Conservation (phyloP, 2,888 invertebrate genomes). For the Agrotis exclamationis region DNA sequence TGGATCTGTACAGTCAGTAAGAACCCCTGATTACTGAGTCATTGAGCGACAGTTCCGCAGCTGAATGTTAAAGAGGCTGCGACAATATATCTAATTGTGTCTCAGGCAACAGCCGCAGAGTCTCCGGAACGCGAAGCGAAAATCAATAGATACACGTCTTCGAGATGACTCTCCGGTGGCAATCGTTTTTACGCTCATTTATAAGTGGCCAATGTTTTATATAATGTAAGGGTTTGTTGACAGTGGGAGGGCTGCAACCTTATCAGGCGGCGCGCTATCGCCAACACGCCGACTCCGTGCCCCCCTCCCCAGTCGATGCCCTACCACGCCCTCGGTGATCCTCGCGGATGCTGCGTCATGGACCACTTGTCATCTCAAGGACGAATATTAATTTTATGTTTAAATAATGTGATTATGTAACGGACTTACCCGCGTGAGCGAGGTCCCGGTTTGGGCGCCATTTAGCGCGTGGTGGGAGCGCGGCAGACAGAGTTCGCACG, state of each 20-base stretch:
- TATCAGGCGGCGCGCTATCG: conserved; percentile 84
- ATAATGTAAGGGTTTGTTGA: conserved; percentile 86
- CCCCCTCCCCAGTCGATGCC: conserved; percentile 76
- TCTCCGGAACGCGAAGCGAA: conserved; percentile 75
- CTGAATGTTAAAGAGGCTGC: conserved; percentile 81
- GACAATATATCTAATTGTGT: conserved; percentile 78
- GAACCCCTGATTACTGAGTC: conserved; percentile 36
- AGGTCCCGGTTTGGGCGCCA: conserved; percentile 87
- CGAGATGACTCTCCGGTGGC: conserved; percentile 74
- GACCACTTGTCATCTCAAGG: conserved; percentile 67
- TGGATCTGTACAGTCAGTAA: conserved; percentile 1
- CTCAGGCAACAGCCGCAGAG: conserved; percentile 67
- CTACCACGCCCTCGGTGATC: conserved; percentile 86
- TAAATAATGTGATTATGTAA: conserved; percentile 66
- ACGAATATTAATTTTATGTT: conserved; percentile 26
- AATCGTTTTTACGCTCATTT: conserved; percentile 65
- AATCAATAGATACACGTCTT: conserved; percentile 85
- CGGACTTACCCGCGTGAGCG: conserved; percentile 86
- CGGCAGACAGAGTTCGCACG: conserved; percentile 68
- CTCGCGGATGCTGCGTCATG: conserved; percentile 80
- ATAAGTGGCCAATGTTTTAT: conserved; percentile 70
- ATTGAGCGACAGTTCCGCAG: conserved; percentile 66
- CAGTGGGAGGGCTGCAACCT: conserved; percentile 83
- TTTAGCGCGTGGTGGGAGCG: conserved; percentile 85
- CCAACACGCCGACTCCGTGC: conserved; percentile 81